A percentile compares a stretch with the other conserved stretches of the same genome.
Conservation (phyloP, 1,140 invertebrate species). For the Andrena cerasifolii region DNA sequence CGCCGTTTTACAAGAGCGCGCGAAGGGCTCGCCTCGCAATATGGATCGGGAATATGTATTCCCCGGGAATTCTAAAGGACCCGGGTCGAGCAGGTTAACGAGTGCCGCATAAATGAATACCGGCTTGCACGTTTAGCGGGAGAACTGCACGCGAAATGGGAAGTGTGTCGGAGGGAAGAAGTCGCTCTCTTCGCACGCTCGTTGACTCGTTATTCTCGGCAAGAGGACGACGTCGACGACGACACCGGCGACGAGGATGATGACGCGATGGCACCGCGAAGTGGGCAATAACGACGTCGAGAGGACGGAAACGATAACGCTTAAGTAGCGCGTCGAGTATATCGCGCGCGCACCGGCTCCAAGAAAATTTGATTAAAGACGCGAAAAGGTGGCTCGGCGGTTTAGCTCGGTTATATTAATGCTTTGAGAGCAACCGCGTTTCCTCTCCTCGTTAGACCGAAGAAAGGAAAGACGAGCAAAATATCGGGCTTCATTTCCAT, state of each 20-base stretch:
- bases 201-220: conserved; percentile 23
- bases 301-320: conserved; percentile 32
- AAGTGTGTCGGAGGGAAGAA: background rate
- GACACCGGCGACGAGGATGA: background rate
- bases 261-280: background rate
- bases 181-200: background rate
- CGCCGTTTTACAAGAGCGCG: conserved; percentile 15
- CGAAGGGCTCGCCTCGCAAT: too few species aligned
- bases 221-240: background rate
- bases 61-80: conserved; percentile 32
- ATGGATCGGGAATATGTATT: too few species aligned
- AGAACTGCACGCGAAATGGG: background rate
- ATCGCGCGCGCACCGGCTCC: background rate
- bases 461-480: background rate
- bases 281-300: conserved; percentile 23
- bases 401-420: conserved; percentile 10
- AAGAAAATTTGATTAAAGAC: conserved; percentile 34
- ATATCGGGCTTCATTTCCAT: background rate
- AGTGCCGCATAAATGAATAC: too few species aligned
- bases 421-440: background rate
- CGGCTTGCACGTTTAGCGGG: too few species aligned
- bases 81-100: too few species aligned
- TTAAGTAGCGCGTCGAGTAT: conserved; percentile 36
- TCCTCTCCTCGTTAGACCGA: background rate
- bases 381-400: conserved; percentile 8